Evolutionary conservation across 2,888 invertebrate species (phyloP).

Genomic region (Blera fallax): DNA sequence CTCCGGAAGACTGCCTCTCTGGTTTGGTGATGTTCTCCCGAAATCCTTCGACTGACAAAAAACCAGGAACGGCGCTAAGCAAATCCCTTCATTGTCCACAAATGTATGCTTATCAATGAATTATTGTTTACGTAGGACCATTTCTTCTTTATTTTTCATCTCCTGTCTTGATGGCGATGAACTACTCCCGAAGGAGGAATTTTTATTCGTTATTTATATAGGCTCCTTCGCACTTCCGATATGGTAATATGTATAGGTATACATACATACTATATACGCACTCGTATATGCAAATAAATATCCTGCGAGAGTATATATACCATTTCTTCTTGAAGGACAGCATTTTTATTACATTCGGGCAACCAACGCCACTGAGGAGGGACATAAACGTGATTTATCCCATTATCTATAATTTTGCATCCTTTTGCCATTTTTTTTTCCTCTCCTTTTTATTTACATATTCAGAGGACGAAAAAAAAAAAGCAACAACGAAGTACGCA

Average conservation of each 20-base stretch:
- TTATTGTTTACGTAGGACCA: slow-evolving; percentile 59
- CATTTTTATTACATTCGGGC: slow-evolving; percentile 31
- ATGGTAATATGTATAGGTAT: slow-evolving; percentile 5
- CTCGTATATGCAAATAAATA: slow-evolving; percentile 62
- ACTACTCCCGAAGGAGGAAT: slow-evolving; percentile 54
- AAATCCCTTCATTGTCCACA: slow-evolving; percentile 65
- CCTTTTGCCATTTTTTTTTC: slow-evolving; percentile 45
- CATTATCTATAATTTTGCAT: slow-evolving; percentile 70
- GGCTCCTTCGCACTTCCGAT: slow-evolving; percentile 30
- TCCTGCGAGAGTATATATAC: slow-evolving; percentile 29
- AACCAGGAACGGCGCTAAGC: not conserved
- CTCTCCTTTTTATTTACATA: slow-evolving; percentile 37
- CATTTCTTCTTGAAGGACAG: slow-evolving; percentile 42
- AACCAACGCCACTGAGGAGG: not conserved
- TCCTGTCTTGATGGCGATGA: slow-evolving; percentile 24
- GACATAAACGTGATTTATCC: slow-evolving; percentile 70
- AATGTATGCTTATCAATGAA: slow-evolving; percentile 67
- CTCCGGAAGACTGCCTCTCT: not conserved
- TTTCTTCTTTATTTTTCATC: slow-evolving; percentile 4
- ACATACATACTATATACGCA: too few relatives aligned
- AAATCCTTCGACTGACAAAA: not conserved
- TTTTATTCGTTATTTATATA: slow-evolving; percentile 54
- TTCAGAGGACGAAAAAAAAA: not conserved
- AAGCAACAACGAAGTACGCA: not conserved
- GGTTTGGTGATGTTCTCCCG: not conserved